Conservation (phyloP, 2,797 vertebrate species). For the Cercopithecus diana region DNA sequence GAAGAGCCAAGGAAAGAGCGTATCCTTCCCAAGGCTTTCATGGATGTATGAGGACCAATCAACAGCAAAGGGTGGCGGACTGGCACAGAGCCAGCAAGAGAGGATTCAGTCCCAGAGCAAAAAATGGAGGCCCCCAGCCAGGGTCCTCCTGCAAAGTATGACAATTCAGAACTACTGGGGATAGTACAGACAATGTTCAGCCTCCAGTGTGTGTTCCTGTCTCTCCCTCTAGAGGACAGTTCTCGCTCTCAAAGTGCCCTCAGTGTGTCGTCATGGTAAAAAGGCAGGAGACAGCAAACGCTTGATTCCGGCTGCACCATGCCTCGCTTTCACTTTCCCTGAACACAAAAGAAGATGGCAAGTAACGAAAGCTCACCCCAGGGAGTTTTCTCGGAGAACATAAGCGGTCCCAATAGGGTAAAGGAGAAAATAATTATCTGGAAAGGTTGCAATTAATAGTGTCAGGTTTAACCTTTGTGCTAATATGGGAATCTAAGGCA, state of each 20-base stretch:
- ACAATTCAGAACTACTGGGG: background rate
- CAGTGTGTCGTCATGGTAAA: fast-evolving
- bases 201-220: background rate
- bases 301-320: background rate
- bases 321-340: background rate
- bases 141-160: background rate
- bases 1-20: background rate
- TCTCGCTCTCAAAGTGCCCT: background rate
- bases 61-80: background rate
- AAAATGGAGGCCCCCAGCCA: background rate
- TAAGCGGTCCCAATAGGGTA: background rate
- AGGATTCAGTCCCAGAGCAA: background rate
- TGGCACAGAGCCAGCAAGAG: background rate
- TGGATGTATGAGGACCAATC: background rate
- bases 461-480: conserved; percentile 56
- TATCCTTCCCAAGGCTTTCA: background rate
- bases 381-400: background rate
- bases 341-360: background rate
- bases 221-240: background rate
- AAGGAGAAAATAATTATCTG: conserved; percentile 16
- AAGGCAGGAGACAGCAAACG: background rate
- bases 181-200: background rate
- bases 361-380: background rate
- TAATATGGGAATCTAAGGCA: background rate
- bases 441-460: conserved; percentile 30